Evolutionary conservation across 2,113 vertebrate species (phyloP).

Genomic region (Gavialis gangeticus): DNA sequence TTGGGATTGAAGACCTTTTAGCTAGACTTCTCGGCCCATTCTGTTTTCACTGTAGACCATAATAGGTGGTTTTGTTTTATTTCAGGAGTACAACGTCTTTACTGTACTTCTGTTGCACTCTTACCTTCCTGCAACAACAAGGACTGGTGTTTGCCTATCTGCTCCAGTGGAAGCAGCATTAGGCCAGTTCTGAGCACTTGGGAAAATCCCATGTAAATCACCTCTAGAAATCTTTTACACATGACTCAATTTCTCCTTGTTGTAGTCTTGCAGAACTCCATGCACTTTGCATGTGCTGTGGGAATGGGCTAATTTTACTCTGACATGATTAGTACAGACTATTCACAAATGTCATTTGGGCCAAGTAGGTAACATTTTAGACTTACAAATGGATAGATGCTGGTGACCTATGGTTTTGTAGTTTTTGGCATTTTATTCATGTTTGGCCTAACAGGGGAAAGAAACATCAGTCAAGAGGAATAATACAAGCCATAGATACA

Average conservation of each 20-base stretch:
- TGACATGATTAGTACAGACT: neutral
- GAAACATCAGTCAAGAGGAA: neutral
- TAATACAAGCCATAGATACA: neutral
- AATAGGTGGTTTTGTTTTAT: neutral
- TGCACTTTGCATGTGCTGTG: fast-evolving
- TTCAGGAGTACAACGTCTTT: neutral
- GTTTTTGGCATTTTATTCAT: neutral
- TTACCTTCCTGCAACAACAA: neutral
- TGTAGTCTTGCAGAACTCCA: fast-evolving
- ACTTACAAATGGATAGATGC: neutral
- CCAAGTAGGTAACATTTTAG: neutral
- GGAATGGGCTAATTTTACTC: fast-evolving
- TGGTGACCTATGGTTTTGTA: neutral
- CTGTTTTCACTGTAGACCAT: fast-evolving
- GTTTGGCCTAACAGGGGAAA: neutral
- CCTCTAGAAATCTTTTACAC: neutral
- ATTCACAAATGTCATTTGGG: neutral
- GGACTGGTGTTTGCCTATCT: neutral
- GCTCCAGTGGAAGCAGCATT: neutral
- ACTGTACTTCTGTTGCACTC: neutral
- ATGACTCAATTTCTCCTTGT: neutral
- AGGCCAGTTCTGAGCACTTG: no score
- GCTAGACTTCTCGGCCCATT: neutral
- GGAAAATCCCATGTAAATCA: no score
- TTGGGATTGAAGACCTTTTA: no score